phyloP scores from a whole-genome alignment of 2,888 invertebrate genomes.

The Coleophora flavipennella region DNA sequence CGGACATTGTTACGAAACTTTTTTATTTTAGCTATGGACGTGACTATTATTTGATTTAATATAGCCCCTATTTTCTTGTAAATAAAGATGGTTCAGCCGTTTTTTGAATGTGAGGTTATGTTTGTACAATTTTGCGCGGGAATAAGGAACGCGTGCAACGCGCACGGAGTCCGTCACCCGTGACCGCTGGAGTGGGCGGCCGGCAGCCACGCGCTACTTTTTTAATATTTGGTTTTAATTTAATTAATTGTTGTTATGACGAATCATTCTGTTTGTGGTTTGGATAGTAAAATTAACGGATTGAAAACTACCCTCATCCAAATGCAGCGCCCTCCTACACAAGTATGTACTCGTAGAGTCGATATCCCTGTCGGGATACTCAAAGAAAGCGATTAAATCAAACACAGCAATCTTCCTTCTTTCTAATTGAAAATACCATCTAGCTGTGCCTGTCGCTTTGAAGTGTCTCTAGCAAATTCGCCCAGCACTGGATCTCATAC shows the following conservation, averaged over 20 bases:
- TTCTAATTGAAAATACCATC: no score
- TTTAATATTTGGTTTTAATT: constrained; percentile 57
- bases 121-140: constrained; percentile 37
- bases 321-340: no score
- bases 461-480: no score
- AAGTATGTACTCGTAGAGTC: no score
- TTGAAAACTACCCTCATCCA: no score
- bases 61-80: constrained; percentile 19
- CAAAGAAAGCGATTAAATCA: no score
- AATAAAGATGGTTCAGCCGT: constrained; percentile 10
- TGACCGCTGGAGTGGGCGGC: constrained; percentile 44
- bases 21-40: constrained; percentile 3
- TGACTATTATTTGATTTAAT: constrained; percentile 8
- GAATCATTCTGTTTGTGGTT: constrained; percentile 24
- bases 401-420: no score
- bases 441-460: no score
- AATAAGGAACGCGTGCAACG: constrained; percentile 28
- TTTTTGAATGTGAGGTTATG: constrained; percentile 3
- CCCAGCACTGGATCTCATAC: no score
- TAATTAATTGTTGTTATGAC: constrained; percentile 44
- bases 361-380: no score
- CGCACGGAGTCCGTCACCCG: constrained; percentile 46
- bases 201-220: constrained; percentile 50
- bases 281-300: background rate
- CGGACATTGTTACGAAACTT: constrained; percentile 32